These are phyloP conservation scores for Takifugu ocellatus DNA, from an alignment of 2,797 vertebrate species.

Conservation along the genomic window DNA sequence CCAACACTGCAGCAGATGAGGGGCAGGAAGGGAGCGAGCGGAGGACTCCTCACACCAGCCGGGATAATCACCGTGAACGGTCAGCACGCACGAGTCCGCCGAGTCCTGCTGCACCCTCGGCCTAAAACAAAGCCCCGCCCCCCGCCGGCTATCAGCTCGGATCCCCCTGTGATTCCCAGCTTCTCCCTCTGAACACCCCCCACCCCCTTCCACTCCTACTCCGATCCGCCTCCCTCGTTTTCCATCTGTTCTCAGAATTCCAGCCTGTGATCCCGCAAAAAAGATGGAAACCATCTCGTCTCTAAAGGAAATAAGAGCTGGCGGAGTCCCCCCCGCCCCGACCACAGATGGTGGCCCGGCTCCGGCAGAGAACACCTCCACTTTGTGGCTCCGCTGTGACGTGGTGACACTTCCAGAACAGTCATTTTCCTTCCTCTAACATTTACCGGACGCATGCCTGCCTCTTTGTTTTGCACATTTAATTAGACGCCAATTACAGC, in stretches of 20 bases:
- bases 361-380: slow-evolving; percentile 50
- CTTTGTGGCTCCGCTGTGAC: slow-evolving; percentile 32
- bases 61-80: slow-evolving; percentile 46
- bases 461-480: slow-evolving; percentile 1
- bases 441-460: slow-evolving; percentile 29
- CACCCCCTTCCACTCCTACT: slow-evolving; percentile 11
- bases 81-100: slow-evolving; percentile 17
- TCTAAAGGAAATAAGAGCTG: slow-evolving; percentile 50
- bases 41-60: slow-evolving; percentile 37
- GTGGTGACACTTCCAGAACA: slow-evolving; percentile 44
- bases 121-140: slow-evolving; percentile 46
- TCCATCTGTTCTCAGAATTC: slow-evolving; percentile 62
- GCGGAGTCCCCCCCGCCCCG: slow-evolving; percentile 22
- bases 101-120: slow-evolving; percentile 33
- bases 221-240: slow-evolving; percentile 39
- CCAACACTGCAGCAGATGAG: slow-evolving; percentile 14
- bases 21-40: slow-evolving; percentile 33
- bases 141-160: slow-evolving; percentile 37
- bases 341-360: slow-evolving; percentile 50
- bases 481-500: slow-evolving; percentile 24
- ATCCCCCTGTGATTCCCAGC: slow-evolving; percentile 30
- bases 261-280: slow-evolving; percentile 49
- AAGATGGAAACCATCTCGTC: slow-evolving; percentile 55
- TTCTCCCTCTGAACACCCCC: slow-evolving; percentile 10
- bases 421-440: slow-evolving; percentile 4